phyloP scores from a whole-genome alignment of 2,888 invertebrate genomes.

The Brachyopa scutellaris region DNA sequence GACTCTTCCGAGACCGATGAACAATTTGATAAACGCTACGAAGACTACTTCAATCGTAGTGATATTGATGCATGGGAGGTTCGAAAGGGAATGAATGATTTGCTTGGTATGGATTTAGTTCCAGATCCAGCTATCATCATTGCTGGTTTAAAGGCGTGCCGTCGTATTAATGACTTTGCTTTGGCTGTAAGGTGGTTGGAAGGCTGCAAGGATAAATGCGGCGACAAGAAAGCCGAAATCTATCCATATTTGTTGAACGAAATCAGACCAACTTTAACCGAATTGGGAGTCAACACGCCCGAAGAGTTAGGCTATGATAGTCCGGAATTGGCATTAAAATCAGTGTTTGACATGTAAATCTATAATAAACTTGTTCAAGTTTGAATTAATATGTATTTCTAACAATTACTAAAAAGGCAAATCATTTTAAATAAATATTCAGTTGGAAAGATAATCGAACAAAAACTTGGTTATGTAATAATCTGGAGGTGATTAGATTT shows the following conservation, averaged over 20 bases:
- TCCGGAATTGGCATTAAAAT: constrained; percentile 94
- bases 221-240: constrained; percentile 87
- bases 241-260: constrained; percentile 95
- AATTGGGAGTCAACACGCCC: constrained; percentile 95
- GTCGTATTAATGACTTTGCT: constrained; percentile 96
- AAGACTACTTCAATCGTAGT: constrained; percentile 90
- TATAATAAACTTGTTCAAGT: constrained; percentile 26
- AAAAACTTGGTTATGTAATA: constrained; percentile 61
- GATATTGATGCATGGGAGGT: constrained; percentile 98
- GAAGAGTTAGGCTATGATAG: constrained; percentile 98
- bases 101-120: constrained; percentile 94
- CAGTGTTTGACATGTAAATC: constrained; percentile 85
- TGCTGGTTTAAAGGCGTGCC: constrained; percentile 94
- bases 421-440: constrained; percentile 40
- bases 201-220: constrained; percentile 94
- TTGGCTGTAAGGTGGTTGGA: constrained; percentile 96
- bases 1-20: constrained; percentile 89
- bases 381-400: constrained; percentile 25
- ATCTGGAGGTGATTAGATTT: constrained; percentile 8
- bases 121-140: constrained; percentile 95
- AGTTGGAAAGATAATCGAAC: constrained; percentile 14
- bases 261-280: constrained; percentile 94
- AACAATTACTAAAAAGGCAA: constrained; percentile 9
- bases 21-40: constrained; percentile 92
- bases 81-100: constrained; percentile 94